Percentiles rank a stretch among this genome's conserved stretches.
Conservation (phyloP, 2,113 vertebrate species). For the Myodes glareolus region DNA sequence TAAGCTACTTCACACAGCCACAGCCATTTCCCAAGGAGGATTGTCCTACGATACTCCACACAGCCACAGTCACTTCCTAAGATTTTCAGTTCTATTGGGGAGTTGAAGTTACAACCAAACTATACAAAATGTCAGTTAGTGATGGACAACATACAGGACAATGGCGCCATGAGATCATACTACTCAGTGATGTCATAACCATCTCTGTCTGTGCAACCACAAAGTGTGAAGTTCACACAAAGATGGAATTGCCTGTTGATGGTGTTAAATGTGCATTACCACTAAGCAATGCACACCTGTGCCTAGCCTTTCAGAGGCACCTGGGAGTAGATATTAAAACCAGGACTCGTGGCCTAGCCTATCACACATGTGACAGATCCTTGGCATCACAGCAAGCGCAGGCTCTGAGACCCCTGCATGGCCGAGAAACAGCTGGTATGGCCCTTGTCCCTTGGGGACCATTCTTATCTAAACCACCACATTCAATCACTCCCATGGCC, state of each 20-base stretch:
- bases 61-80: neutral
- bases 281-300: too few relatives aligned
- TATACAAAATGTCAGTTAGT: neutral
- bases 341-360: neutral
- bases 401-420: neutral
- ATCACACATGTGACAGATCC: neutral
- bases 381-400: neutral
- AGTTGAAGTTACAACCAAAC: neutral
- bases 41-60: too few relatives aligned
- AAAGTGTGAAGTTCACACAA: too few relatives aligned
- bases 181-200: too few relatives aligned
- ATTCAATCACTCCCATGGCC: neutral
- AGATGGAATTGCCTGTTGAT: too few relatives aligned
- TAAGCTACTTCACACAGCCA: neutral
- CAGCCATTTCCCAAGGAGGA: neutral
- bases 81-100: neutral
- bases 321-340: neutral
- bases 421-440: neutral
- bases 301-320: neutral
- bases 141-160: neutral
- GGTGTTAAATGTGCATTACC: neutral
- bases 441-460: neutral
- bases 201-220: too few relatives aligned
- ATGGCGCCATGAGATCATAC: too few relatives aligned
- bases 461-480: neutral